phyloP scores from a whole-genome alignment of 2,888 invertebrate species.

The Callyntrura sp. region DNA sequence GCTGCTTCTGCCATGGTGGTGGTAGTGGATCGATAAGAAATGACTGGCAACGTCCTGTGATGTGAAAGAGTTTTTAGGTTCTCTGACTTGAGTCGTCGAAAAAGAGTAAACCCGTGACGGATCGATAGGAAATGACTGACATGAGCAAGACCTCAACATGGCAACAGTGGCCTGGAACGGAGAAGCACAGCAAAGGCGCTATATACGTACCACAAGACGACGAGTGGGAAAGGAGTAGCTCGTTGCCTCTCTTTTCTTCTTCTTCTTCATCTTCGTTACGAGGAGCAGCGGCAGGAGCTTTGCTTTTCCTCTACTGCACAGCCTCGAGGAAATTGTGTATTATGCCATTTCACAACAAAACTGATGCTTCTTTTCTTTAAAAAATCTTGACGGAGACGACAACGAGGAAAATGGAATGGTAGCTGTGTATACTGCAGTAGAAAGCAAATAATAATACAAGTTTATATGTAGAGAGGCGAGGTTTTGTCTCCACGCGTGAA shows the following conservation, averaged over 20 bases:
- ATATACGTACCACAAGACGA: too few relatives aligned
- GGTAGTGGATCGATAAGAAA: conserved; percentile 82
- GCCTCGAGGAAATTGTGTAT: conserved; percentile 72
- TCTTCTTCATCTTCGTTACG: conserved; percentile 39
- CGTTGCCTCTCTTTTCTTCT: conserved; percentile 15
- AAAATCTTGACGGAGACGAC: conserved; percentile 44
- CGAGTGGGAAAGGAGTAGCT: background rate
- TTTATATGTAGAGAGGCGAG: too few relatives aligned
- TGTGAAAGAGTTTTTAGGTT: conserved; percentile 76
- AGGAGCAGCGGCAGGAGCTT: too few relatives aligned
- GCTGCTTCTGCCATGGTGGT: conserved; percentile 65
- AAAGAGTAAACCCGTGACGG: conserved; percentile 82
- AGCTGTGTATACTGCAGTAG: conserved; percentile 31
- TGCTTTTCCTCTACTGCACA: conserved; percentile 39
- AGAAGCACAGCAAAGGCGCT: conserved; percentile 10
- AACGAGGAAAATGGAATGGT: conserved; percentile 14
- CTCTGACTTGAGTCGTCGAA: conserved; percentile 79
- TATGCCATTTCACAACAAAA: conserved; percentile 72
- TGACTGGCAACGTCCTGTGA: conserved; percentile 82
- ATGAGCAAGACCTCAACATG: conserved; percentile 83
- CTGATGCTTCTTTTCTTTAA: conserved; percentile 24
- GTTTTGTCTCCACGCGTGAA: too few relatives aligned
- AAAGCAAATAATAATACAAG: too few relatives aligned
- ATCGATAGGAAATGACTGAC: conserved; percentile 83
- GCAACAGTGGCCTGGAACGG: conserved; percentile 79